Conservation (phyloP, 2,113 vertebrate genomes). For the Tichodroma muraria region DNA sequence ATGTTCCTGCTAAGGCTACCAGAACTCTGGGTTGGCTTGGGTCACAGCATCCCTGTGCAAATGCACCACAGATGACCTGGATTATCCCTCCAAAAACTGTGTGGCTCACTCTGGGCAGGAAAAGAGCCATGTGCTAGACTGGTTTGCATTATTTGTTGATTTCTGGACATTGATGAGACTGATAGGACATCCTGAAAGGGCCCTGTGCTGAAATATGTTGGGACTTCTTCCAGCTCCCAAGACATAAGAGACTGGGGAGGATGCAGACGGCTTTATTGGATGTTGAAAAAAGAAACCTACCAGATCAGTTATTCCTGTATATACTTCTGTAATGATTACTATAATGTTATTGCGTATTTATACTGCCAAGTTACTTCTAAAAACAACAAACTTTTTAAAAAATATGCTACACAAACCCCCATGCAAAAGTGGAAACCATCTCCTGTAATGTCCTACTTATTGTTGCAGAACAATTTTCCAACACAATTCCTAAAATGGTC, state of each 20-base stretch:
- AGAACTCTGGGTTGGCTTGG: background rate
- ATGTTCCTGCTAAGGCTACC: background rate
- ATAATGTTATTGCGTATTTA: background rate
- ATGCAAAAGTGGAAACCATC: background rate
- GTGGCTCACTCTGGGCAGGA: background rate
- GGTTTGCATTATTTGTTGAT: rapidly evolving
- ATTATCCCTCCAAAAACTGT: background rate
- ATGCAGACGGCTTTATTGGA: background rate
- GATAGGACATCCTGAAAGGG: background rate
- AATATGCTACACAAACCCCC: background rate
- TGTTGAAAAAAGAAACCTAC: conserved; percentile 4
- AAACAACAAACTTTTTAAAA: background rate
- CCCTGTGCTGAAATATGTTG: background rate
- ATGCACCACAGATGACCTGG: background rate
- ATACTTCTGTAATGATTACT: background rate
- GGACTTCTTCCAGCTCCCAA: background rate
- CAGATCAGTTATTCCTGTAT: background rate
- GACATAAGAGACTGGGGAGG: background rate
- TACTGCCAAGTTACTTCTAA: background rate
- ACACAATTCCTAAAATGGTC: background rate
- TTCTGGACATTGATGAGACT: background rate
- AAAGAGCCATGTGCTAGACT: background rate
- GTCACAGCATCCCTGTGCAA: background rate
- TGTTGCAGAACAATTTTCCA: background rate
- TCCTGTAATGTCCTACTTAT: background rate